Evolutionary conservation across 2,797 vertebrate species (phyloP).

Genomic region (Tokudaia muenninki): DNA sequence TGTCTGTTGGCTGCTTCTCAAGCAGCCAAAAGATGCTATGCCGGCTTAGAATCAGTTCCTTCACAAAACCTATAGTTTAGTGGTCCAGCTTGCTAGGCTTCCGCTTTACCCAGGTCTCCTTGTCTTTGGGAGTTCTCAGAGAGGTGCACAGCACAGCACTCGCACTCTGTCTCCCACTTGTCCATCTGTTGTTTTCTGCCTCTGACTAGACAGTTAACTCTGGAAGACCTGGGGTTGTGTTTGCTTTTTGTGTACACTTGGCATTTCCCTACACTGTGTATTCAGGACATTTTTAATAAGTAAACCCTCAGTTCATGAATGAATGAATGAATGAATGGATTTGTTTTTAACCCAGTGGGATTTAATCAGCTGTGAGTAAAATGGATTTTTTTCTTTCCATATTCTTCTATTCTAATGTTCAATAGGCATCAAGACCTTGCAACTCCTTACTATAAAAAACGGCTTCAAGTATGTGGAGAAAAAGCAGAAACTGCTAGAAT

Average conservation of each 20-base stretch:
- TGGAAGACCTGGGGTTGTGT: not conserved
- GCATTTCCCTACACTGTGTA: not conserved
- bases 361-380: not conserved
- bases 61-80: not conserved
- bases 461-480: not conserved
- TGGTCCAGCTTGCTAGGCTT: rapidly evolving
- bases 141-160: not conserved
- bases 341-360: not conserved
- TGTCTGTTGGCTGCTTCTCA: not conserved
- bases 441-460: not conserved
- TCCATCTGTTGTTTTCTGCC: not conserved
- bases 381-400: not conserved
- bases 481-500: not conserved
- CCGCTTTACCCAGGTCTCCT: not conserved
- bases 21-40: not conserved
- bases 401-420: not conserved
- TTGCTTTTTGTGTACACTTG: rapidly evolving
- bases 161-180: not conserved
- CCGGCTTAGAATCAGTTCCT: not conserved
- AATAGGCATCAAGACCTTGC: not conserved
- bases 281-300: not conserved
- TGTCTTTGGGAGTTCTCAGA: not conserved
- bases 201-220: not conserved
- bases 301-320: not conserved
- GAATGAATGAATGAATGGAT: not conserved